These are phyloP conservation scores for Pterostichus niger DNA, from an alignment of 2,888 invertebrate genomes.

Conservation along the genomic window DNA sequence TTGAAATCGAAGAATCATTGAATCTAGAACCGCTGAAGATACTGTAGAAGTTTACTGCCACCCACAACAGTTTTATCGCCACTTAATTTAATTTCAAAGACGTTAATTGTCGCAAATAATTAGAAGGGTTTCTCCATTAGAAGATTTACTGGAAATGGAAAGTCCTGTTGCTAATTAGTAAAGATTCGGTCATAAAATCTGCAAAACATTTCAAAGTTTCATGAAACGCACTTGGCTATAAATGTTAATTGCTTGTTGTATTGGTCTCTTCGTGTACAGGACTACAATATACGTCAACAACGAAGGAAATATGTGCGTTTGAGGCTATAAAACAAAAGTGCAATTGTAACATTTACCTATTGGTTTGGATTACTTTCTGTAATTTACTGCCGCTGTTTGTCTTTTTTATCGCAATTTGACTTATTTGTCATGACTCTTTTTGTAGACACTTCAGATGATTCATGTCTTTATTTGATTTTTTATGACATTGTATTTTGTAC, in stretches of 20 bases:
- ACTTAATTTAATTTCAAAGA: constrained; percentile 60
- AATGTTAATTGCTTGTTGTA: constrained; percentile 32
- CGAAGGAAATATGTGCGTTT: constrained; percentile 23
- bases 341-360: constrained; percentile 46
- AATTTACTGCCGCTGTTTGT: constrained; percentile 4
- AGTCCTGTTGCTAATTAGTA: constrained; percentile 35
- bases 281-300: constrained; percentile 34
- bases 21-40: background rate
- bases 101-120: constrained; percentile 46
- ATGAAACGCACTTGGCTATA: constrained; percentile 3
- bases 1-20: background rate
- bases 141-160: constrained; percentile 56
- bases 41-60: constrained; percentile 19
- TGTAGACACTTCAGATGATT: too few species aligned
- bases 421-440: background rate
- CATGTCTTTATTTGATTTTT: too few species aligned
- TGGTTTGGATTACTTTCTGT: constrained; percentile 48
- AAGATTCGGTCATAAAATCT: constrained; percentile 39
- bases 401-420: constrained; percentile 1
- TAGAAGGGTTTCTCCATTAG: constrained; percentile 49
- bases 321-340: constrained; percentile 39
- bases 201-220: constrained; percentile 30
- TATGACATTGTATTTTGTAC: too few species aligned
- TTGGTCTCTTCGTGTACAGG: background rate
- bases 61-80: constrained; percentile 40